A percentile compares a stretch with the other conserved stretches of the same genome.
Evolutionary conservation across 2,888 invertebrate species (phyloP).

Genomic region (Aleiodes alternator): DNA sequence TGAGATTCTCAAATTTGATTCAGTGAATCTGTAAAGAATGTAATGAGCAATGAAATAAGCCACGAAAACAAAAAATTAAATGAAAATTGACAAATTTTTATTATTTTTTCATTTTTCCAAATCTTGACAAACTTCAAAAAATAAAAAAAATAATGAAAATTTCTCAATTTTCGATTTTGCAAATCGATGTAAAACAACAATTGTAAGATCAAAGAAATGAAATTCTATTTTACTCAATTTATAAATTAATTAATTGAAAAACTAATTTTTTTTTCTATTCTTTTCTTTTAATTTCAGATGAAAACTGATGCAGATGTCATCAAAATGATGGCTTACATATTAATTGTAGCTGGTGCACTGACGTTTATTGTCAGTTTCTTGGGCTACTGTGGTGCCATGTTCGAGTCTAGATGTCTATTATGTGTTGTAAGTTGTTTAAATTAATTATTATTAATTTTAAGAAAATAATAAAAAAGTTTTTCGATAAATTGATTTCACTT

Average conservation of each 20-base stretch:
- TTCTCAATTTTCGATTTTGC: too few relatives aligned
- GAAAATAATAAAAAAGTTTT: too few relatives aligned
- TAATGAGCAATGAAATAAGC: too few relatives aligned
- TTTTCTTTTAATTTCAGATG: slow-evolving; percentile 60
- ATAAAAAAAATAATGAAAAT: too few relatives aligned
- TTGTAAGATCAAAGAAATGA: too few relatives aligned
- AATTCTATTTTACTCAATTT: background rate
- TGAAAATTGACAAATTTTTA: too few relatives aligned
- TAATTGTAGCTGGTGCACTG: slow-evolving; percentile 82
- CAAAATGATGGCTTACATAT: slow-evolving; percentile 82
- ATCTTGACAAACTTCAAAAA: too few relatives aligned
- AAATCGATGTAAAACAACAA: too few relatives aligned
- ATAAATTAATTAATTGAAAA: background rate
- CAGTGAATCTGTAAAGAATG: too few relatives aligned
- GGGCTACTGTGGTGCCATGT: slow-evolving; percentile 83
- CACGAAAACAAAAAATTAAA: too few relatives aligned
- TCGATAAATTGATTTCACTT: background rate
- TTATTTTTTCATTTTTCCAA: too few relatives aligned
- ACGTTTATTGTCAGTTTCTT: slow-evolving; percentile 85
- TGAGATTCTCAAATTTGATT: too few relatives aligned
- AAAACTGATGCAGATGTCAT: slow-evolving; percentile 78
- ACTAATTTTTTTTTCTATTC: background rate
- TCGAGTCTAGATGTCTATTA: slow-evolving; percentile 82
- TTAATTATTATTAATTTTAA: slow-evolving; percentile 11
- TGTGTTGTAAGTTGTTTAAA: slow-evolving; percentile 79